Evolutionary conservation across 1,140 invertebrate genomes (phyloP).

Genomic region (Hycleus phaleratus): DNA sequence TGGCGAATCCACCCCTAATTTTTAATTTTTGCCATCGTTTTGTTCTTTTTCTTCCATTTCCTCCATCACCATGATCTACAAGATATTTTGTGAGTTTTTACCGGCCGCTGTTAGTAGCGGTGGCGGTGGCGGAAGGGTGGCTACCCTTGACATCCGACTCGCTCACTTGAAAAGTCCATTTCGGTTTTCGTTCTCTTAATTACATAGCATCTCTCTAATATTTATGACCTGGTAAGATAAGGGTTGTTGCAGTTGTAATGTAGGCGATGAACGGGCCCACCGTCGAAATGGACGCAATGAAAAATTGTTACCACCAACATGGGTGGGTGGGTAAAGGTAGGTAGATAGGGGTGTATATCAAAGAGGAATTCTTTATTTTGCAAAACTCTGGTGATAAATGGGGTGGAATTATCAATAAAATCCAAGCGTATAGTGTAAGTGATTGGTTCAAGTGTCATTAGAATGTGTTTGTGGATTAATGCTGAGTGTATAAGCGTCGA

Average conservation of each 20-base stretch:
- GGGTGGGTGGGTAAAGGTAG: background rate
- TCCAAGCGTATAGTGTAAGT: too few species aligned
- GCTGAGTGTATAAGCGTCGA: too few species aligned
- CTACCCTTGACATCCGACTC: conserved; percentile 2
- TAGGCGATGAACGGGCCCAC: background rate
- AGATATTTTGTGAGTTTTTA: background rate
- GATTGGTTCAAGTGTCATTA: too few species aligned
- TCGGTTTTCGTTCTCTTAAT: conserved; percentile 20
- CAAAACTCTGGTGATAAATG: too few species aligned
- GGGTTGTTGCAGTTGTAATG: background rate
- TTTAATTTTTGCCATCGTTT: conserved; percentile 14
- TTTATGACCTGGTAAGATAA: conserved; percentile 21
- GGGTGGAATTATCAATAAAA: too few species aligned
- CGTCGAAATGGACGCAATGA: background rate
- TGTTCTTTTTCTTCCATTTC: conserved; percentile 1
- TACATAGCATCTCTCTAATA: conserved; percentile 19
- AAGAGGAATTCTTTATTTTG: too few species aligned
- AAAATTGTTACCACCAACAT: background rate
- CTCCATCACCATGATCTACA: background rate
- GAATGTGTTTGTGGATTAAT: too few species aligned
- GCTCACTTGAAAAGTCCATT: conserved; percentile 3
- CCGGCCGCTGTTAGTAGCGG: background rate
- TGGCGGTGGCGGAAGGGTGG: background rate
- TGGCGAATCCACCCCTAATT: background rate
- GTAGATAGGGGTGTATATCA: too few species aligned